Percentiles rank a stretch among this genome's conserved stretches.
phyloP scores from a whole-genome alignment of 2,888 invertebrate species.

The Lasioglossum oenotherae region DNA sequence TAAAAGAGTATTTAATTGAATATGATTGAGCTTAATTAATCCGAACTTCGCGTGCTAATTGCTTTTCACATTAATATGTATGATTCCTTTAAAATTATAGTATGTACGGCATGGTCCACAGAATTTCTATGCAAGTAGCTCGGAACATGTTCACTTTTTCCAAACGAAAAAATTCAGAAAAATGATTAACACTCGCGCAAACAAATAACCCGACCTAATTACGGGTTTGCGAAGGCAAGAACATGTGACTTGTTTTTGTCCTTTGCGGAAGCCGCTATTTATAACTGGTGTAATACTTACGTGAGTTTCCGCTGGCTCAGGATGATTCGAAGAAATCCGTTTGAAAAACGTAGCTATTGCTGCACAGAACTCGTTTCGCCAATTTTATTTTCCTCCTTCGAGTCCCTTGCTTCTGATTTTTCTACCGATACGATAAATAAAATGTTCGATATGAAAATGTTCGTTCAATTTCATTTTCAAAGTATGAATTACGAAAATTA shows the following conservation, averaged over 20 bases:
- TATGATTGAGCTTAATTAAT: background rate
- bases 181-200: background rate
- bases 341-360: background rate
- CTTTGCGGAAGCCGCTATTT: background rate
- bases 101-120: background rate
- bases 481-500: too few relatives aligned
- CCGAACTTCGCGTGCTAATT: background rate
- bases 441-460: too few relatives aligned
- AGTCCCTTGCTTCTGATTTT: background rate
- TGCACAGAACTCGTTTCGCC: background rate
- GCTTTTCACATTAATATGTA: background rate
- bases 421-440: background rate
- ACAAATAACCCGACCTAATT: background rate
- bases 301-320: background rate
- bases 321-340: conserved; percentile 3
- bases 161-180: background rate
- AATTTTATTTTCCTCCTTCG: background rate
- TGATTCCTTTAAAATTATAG: background rate
- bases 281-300: background rate
- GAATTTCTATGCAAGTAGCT: background rate
- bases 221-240: background rate
- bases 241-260: background rate
- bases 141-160: background rate
- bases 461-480: too few relatives aligned
- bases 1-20: background rate